Percentiles rank a stretch among this genome's conserved stretches.
phyloP scores from a whole-genome alignment of 2,113 vertebrate species.

The Toxostoma redivivum region DNA sequence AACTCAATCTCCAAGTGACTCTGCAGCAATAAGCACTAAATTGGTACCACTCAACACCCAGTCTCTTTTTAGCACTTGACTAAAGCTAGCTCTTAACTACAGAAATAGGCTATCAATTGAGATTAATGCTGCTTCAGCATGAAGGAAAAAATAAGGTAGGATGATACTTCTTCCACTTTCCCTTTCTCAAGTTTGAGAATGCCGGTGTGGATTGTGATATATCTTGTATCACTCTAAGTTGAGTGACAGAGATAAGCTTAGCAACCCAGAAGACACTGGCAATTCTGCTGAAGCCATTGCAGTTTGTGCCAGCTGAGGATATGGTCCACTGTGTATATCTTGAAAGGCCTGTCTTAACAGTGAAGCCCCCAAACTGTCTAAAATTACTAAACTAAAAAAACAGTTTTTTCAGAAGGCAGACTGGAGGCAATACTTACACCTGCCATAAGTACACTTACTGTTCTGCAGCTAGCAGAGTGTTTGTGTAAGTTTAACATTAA shows the following conservation, averaged over 20 bases:
- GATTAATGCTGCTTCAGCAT: background rate
- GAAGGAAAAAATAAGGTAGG: background rate
- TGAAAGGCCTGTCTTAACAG: background rate
- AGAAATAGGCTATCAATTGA: background rate
- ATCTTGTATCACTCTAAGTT: background rate
- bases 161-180: background rate
- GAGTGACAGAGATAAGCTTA: background rate
- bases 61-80: background rate
- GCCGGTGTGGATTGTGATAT: background rate
- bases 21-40: constrained; percentile 21
- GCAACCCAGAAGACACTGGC: background rate
- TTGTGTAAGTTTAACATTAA: background rate
- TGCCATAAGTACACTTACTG: background rate
- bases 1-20: background rate
- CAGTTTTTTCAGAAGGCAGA: background rate
- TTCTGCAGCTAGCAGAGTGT: background rate
- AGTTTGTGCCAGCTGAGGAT: background rate
- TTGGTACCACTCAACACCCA: background rate
- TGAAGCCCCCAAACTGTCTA: background rate
- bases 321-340: background rate
- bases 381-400: background rate
- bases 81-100: constrained; percentile 11
- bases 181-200: background rate
- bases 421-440: background rate
- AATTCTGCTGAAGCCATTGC: background rate